Percentiles rank a stretch among this genome's conserved stretches.
Evolutionary conservation across 2,113 vertebrate genomes (phyloP).

Genomic region (Trogon melanurus): DNA sequence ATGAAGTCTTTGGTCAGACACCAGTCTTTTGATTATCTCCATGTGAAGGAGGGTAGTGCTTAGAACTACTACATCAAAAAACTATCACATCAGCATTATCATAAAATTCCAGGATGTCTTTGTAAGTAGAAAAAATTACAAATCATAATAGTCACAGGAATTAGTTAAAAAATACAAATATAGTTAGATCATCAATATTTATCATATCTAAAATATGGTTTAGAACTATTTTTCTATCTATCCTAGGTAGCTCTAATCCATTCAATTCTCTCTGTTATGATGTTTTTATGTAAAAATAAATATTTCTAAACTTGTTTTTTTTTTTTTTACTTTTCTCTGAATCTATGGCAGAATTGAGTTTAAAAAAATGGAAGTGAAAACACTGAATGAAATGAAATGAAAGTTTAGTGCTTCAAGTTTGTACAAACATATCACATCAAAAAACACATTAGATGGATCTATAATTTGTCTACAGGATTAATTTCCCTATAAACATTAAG

Average conservation of each 20-base stretch:
- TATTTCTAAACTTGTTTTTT: neutral
- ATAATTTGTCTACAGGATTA: neutral
- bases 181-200: neutral
- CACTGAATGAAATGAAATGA: neutral
- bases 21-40: rapidly evolving
- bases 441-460: neutral
- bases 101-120: neutral
- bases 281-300: neutral
- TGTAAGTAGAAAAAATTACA: neutral
- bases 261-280: neutral
- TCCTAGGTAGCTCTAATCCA: neutral
- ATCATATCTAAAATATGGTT: neutral
- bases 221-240: neutral
- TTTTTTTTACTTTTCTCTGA: neutral
- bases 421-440: neutral
- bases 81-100: neutral
- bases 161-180: neutral
- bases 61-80: neutral
- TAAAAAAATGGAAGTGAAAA: neutral
- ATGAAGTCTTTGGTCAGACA: neutral
- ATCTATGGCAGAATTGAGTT: neutral
- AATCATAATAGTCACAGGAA: neutral
- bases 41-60: neutral
- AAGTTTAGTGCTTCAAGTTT: neutral
- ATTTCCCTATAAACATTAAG: neutral